Evolutionary conservation across 2,797 vertebrate genomes (phyloP), one percentile per base, ranked within the genome.

Genomic region (Ispidina lecontei): DNA sequence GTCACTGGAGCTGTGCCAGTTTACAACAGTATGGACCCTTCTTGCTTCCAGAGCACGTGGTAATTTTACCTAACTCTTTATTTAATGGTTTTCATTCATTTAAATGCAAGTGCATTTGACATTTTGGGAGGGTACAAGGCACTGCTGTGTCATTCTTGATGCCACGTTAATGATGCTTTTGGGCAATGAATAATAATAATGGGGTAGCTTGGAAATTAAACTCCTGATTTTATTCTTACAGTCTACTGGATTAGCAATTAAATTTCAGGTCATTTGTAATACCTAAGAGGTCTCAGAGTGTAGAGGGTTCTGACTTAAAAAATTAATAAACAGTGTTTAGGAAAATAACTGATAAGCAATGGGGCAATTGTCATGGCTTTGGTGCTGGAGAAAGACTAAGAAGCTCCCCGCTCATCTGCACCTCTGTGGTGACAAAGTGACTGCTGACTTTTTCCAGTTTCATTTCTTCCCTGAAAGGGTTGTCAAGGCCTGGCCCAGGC

Each of bases 121-220:
- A 18, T 86, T 94, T 81, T 68, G 59, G 73, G 44, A 88, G 33
- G 69, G 21, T 51, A 59, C 28, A 41, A 16, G 10, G 31, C 31
- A 72, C 55, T 55, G 29, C 51, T 58, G 21, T 52, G 65, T 55
- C 75, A 87, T 35, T 43, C 63, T 85, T 71, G 78, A 80, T 62
- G 22, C 21, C 31, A 12, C 18, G n/a, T 59, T 90, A 84, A 78
- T 73, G 70, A 70, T 64, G n/a, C 3, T 89, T 90, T 90, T 54
- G 64, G 26, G 9, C 33, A 73, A 72, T 64, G 59, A 88, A 52
- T 73, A 88, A 81, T 73, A 78, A 84, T 20, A 37, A 39, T 12
- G 29, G 33, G 4, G 12, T 62, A 79, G 56, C 56, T 90, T 63
- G 68, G 68, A 95, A 93, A 91, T 79, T 56, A 84, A 89, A 81